Percentiles rank a stretch among this genome's conserved stretches.
phyloP scores from a whole-genome alignment of 1,140 invertebrate genomes.

The Archivesica marissinica region DNA sequence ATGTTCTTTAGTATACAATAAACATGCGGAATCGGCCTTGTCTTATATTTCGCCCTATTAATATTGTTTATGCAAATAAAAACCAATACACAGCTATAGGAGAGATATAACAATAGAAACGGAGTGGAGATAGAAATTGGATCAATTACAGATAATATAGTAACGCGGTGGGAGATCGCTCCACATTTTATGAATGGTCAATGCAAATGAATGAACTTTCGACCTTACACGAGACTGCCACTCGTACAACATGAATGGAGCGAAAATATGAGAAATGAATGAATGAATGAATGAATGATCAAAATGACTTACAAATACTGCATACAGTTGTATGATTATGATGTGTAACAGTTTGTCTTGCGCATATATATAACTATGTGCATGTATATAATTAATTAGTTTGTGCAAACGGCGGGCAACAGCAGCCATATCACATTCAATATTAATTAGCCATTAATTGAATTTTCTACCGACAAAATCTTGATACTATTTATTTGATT shows the following conservation, averaged over 20 bases:
- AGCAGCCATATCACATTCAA: not conserved
- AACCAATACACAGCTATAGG: not conserved
- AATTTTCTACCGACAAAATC: not conserved
- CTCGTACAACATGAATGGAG: too few species aligned
- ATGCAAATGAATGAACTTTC: not conserved
- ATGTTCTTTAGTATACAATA: too few species aligned
- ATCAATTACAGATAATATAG: not conserved
- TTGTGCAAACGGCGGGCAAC: too few species aligned
- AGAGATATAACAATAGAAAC: not conserved
- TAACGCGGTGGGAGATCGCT: not conserved
- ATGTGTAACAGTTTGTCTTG: too few species aligned
- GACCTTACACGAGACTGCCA: not conserved
- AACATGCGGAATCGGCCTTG: not conserved
- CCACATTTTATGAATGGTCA: conserved; percentile 5
- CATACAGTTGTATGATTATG: too few species aligned
- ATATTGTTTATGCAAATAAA: conserved; percentile 27
- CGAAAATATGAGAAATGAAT: too few species aligned
- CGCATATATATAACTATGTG: too few species aligned
- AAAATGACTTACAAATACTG: too few species aligned
- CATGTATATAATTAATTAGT: too few species aligned
- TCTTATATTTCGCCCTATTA: not conserved
- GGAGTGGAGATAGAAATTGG: not conserved
- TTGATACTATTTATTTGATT: too few species aligned
- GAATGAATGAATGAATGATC: too few species aligned
- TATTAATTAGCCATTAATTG: not conserved